Evolutionary conservation across 2,113 vertebrate species (phyloP), one percentile per base, ranked within the genome.

Genomic region (Melanerpes formicivorus): DNA sequence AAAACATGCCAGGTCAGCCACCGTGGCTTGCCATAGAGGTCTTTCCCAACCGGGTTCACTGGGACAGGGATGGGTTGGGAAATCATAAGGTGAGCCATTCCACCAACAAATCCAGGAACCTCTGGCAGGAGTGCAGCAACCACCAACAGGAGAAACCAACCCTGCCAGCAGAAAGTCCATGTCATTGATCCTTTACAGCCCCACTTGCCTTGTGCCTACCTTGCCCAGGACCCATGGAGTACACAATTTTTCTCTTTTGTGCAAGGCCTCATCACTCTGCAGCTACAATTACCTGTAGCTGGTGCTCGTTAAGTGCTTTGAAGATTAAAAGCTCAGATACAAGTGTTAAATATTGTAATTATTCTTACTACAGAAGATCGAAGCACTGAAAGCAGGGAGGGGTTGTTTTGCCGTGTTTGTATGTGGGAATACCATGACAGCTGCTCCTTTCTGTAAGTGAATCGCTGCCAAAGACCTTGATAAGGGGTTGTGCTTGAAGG

Each of bases 271-370:
- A 93, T 96, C 91, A 89, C 90, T 93, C 90, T 42, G 55, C 88
- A 92, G 67, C 78, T 80, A 88, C 91, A 92, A 94, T 91, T 94
- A 95, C 88, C 88, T 80, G 71, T 56, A 88, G 56, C 86, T 73
- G 78, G 84, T 27, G 56, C 92, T 96, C 2, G 48, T 93, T 90
- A 95, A 91, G 54, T 87, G 75, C 90, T 94, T 91, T 93, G 92
- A 87, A 96, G 96, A 97, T 96, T 90, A 88, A 90, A 94, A 93
- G 70, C 29, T 4, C 52, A 95, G 96, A 97, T 97, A 95, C 93
- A 95, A 93, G 88, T 90, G 90, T 91, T 95, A 94, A 96, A 94
- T 94, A 96, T 93, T 95, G 94, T 95, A 97, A 97, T 96, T 96
- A 96, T 95, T 90, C 89, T 2, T 95, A 78, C 93, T 96, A 95